A percentile compares a stretch with the other conserved stretches of the same genome.
Evolutionary conservation across 2,797 vertebrate species (phyloP).

Genomic region (Crypturellus tataupa): DNA sequence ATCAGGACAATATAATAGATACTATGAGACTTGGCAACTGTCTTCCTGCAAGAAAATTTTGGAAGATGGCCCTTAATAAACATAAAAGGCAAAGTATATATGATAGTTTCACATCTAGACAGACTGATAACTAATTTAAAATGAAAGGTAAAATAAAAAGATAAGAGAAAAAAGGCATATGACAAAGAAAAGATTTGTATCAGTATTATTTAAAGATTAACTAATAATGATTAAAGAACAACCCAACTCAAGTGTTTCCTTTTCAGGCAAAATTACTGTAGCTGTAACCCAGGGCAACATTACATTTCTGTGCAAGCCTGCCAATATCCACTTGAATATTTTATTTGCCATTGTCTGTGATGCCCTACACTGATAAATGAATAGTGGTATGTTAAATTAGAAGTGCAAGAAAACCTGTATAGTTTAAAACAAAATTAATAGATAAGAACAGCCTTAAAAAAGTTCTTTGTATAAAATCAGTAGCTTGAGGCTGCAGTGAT

Average conservation of each 20-base stretch:
- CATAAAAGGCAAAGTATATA: accelerated
- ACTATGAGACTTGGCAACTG: background rate
- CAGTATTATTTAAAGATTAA: constrained; percentile 36
- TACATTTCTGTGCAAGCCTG: constrained; percentile 60
- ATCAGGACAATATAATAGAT: background rate
- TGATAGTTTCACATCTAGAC: background rate
- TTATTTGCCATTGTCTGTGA: constrained; percentile 72
- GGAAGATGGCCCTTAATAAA: background rate
- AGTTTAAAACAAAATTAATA: constrained; percentile 70
- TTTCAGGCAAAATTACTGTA: constrained; percentile 76
- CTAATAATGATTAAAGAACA: constrained; percentile 57
- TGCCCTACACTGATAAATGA: constrained; percentile 74
- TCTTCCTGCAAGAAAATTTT: background rate
- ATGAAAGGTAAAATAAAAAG: background rate
- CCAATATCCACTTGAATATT: constrained; percentile 68
- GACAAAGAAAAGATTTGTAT: background rate
- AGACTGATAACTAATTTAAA: background rate
- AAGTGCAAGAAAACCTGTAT: constrained; percentile 74
- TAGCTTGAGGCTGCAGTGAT: background rate
- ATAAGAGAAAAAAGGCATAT: background rate
- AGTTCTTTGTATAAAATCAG: constrained; percentile 35
- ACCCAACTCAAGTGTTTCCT: constrained; percentile 63
- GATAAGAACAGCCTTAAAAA: constrained; percentile 41
- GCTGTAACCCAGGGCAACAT: constrained; percentile 66
- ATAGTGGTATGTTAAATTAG: constrained; percentile 74